These are phyloP conservation scores for Pandemis heparana DNA, from an alignment of 2,888 invertebrate genomes.

Conservation along the genomic window DNA sequence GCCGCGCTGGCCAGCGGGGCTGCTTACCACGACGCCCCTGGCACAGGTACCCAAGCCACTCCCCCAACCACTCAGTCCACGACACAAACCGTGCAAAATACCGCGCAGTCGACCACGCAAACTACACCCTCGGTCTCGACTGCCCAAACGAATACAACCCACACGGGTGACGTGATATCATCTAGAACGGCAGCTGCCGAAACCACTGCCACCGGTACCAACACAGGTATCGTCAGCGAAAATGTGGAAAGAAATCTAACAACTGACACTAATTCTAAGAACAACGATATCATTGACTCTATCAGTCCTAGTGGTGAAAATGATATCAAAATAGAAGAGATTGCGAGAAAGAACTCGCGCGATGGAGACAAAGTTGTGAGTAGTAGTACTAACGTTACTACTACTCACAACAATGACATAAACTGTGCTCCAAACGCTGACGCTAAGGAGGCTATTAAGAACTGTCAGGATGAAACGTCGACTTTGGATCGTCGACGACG, in stretches of 20 bases:
- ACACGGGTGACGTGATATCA: slow-evolving; percentile 72
- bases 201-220: slow-evolving; percentile 62
- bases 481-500: slow-evolving; percentile 77
- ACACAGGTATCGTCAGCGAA: slow-evolving; percentile 56
- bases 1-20: slow-evolving; percentile 81
- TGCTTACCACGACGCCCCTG: slow-evolving; percentile 78
- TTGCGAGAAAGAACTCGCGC: slow-evolving; percentile 64
- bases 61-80: slow-evolving; percentile 77
- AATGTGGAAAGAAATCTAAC: slow-evolving; percentile 53
- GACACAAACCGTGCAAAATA: slow-evolving; percentile 81
- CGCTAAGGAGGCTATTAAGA: slow-evolving; percentile 46
- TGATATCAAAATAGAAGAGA: slow-evolving; percentile 72
- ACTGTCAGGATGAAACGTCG: slow-evolving; percentile 56
- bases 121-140: slow-evolving; percentile 79
- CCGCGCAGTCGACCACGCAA: slow-evolving; percentile 81
- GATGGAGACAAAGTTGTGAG: slow-evolving; percentile 53
- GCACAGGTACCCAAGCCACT: slow-evolving; percentile 78
- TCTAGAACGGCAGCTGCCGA: slow-evolving; percentile 57
- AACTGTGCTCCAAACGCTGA: slow-evolving; percentile 19
- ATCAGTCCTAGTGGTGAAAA: slow-evolving; percentile 52
- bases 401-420: slow-evolving; percentile 45
- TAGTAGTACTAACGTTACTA: slow-evolving; percentile 53
- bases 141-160: slow-evolving; percentile 76
- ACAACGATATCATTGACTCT: slow-evolving; percentile 57
- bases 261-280: slow-evolving; percentile 47